phyloP scores from a whole-genome alignment of 2,888 invertebrate genomes.

The Ariolimax columbianus region DNA sequence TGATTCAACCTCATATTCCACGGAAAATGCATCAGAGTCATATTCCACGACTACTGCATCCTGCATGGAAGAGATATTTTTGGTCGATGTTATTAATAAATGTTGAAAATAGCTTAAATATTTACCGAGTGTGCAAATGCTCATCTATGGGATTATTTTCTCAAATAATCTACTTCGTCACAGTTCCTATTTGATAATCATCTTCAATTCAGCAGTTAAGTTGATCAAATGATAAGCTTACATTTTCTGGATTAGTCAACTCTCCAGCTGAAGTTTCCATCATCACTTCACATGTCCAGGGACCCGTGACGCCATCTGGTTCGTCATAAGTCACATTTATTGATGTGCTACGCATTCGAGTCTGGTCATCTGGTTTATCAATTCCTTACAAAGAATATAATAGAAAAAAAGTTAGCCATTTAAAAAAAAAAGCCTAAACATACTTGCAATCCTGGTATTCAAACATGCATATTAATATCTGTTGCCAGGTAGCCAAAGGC shows the following conservation, averaged over 20 bases:
- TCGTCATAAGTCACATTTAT: slow-evolving; percentile 40
- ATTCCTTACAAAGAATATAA: not conserved
- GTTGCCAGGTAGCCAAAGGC: no score
- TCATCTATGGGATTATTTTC: no score
- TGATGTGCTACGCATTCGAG: slow-evolving; percentile 7
- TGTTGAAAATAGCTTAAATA: no score
- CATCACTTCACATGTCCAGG: slow-evolving; percentile 27
- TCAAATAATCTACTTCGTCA: no score
- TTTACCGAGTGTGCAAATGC: no score
- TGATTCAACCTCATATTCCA: slow-evolving; percentile 57
- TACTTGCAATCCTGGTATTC: no score
- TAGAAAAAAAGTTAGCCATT: not conserved
- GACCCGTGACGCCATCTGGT: slow-evolving; percentile 29
- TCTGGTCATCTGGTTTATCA: not conserved
- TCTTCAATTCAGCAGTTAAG: no score
- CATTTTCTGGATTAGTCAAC: slow-evolving; percentile 25
- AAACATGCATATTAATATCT: no score
- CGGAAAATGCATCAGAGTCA: slow-evolving; percentile 55
- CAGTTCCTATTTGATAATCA: no score
- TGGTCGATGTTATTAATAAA: not conserved
- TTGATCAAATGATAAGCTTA: not conserved
- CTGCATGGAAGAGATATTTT: slow-evolving; percentile 12
- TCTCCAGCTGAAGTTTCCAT: slow-evolving; percentile 28
- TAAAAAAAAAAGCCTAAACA: not conserved
- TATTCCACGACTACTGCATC: slow-evolving; percentile 53